A percentile compares a stretch with the other conserved stretches of the same genome.
phyloP scores from a whole-genome alignment of 2,113 vertebrate species.

The Lophotis ruficrista region DNA sequence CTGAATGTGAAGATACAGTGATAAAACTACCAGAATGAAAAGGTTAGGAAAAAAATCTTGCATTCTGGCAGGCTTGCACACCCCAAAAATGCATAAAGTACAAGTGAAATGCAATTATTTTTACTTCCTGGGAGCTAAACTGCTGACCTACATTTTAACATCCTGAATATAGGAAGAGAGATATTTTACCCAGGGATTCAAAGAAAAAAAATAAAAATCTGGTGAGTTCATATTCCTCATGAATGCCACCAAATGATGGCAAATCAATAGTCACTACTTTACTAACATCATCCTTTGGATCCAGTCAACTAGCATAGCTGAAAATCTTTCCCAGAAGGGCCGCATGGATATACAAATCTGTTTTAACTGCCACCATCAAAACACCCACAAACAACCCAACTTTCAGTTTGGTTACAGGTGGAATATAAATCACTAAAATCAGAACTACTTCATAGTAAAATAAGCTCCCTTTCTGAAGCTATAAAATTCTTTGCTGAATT shows the following conservation, averaged over 20 bases:
- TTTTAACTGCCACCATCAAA: neutral
- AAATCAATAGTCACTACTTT: neutral
- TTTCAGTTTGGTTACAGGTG: neutral
- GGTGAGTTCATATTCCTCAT: neutral
- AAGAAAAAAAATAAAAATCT: neutral
- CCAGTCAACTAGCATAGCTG: neutral
- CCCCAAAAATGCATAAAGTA: slow-evolving; percentile 1
- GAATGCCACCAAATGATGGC: neutral
- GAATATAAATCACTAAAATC: neutral
- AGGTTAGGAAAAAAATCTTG: neutral
- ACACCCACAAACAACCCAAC: neutral
- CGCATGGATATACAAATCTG: neutral
- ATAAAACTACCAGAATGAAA: slow-evolving; percentile 2
- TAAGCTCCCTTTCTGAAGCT: neutral
- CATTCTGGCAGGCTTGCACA: slow-evolving; percentile 11
- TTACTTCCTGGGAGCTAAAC: neutral
- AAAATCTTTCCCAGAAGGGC: slow-evolving; percentile 21
- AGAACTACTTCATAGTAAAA: neutral
- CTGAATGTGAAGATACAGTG: neutral
- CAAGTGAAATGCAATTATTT: slow-evolving; percentile 26
- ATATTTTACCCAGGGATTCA: neutral
- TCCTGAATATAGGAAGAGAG: neutral
- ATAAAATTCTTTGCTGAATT: neutral
- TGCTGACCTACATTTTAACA: slow-evolving; percentile 31
- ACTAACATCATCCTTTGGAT: neutral